phyloP scores from a whole-genome alignment of 2,797 vertebrate genomes.

The Crocodylus rhombifer region DNA sequence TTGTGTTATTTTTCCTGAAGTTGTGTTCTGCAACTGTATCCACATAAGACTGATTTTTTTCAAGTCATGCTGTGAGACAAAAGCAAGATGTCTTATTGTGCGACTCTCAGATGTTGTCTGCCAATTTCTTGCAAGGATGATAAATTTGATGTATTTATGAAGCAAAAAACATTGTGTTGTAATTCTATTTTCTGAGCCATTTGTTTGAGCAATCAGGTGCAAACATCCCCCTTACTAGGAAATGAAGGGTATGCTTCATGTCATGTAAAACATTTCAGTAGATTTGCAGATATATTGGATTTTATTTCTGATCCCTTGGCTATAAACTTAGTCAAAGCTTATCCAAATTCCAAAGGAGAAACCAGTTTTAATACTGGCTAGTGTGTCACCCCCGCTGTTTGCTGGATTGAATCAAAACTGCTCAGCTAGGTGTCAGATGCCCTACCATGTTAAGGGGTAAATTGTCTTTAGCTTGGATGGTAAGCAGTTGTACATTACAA shows the following conservation, averaged over 20 bases:
- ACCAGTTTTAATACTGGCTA: neutral
- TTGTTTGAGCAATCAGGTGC: accelerated
- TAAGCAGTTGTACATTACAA: neutral
- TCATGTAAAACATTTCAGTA: neutral
- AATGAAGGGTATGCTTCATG: neutral
- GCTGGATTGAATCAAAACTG: neutral
- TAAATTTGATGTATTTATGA: constrained; percentile 38
- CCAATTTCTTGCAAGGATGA: constrained; percentile 36
- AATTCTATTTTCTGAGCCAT: neutral
- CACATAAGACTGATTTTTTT: neutral
- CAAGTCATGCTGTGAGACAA: neutral
- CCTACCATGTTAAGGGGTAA: neutral
- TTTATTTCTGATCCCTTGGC: neutral
- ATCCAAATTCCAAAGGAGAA: neutral
- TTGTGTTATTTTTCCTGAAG: neutral
- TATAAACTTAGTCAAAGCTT: neutral
- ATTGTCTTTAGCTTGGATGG: neutral
- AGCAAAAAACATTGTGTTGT: constrained; percentile 12
- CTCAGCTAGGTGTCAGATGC: neutral
- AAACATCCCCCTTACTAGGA: neutral
- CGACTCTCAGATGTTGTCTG: neutral
- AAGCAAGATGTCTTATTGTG: neutral
- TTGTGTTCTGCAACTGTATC: neutral
- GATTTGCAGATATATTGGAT: neutral
- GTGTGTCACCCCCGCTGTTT: neutral